phyloP scores from a whole-genome alignment of 2,888 invertebrate genomes.

The Pomacea canaliculata region DNA sequence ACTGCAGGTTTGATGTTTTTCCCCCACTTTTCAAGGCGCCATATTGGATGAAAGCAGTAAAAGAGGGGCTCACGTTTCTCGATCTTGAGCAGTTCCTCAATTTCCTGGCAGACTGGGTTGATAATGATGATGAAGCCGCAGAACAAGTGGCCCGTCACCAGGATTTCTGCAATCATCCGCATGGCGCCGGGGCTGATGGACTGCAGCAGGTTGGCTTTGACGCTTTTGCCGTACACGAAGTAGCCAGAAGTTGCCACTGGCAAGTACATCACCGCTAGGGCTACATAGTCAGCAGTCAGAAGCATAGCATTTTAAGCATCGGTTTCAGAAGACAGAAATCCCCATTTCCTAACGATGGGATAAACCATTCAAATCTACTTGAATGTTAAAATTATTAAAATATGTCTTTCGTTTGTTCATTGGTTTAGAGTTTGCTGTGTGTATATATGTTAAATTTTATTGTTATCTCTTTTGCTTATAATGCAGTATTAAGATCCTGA shows the following conservation, averaged over 20 bases:
- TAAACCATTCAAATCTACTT: no score
- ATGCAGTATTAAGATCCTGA: no score
- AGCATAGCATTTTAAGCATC: background rate
- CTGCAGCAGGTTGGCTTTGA: constrained; percentile 84
- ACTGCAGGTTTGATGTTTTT: no score
- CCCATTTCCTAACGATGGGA: no score
- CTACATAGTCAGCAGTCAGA: constrained; percentile 35
- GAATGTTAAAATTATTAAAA: no score
- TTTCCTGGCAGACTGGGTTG: constrained; percentile 82
- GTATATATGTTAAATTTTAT: no score
- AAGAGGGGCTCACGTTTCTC: constrained; percentile 76
- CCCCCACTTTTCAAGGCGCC: no score
- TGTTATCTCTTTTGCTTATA: no score
- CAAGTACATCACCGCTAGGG: constrained; percentile 77
- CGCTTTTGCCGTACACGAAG: constrained; percentile 76
- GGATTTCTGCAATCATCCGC: constrained; percentile 75
- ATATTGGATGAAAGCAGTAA: no score
- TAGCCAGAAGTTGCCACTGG: constrained; percentile 79
- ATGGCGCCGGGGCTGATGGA: constrained; percentile 74
- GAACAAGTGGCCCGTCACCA: constrained; percentile 78
- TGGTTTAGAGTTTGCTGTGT: no score
- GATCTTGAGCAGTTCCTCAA: constrained; percentile 82
- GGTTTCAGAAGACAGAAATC: no score
- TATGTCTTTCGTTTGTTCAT: no score
- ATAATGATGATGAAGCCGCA: constrained; percentile 79